Conservation (phyloP, 2,797 vertebrate species). For the Sebastiscus albofasciatus region DNA sequence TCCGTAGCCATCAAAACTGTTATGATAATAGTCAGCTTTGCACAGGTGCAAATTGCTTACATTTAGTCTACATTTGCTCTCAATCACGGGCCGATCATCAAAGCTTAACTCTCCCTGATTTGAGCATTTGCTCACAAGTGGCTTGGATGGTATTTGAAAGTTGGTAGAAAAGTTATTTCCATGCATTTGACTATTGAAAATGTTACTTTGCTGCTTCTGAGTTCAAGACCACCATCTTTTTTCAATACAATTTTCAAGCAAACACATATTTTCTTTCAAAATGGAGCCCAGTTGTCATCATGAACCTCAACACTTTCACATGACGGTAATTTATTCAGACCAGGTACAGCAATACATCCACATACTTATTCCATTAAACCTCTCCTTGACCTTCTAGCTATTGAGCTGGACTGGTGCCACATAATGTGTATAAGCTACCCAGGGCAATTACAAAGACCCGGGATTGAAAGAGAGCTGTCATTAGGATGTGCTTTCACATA, state of each 20-base stretch:
- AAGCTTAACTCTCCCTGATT: conserved; percentile 46
- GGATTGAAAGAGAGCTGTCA: conserved; percentile 89
- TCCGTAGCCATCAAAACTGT: conserved; percentile 76
- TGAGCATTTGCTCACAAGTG: conserved; percentile 50
- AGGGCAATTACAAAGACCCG: conserved; percentile 87
- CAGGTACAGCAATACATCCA: conserved; percentile 56
- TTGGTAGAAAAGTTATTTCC: conserved; percentile 9
- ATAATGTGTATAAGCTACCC: conserved; percentile 87
- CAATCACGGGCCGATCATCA: conserved; percentile 53
- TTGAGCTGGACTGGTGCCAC: conserved; percentile 76
- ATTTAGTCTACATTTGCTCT: conserved; percentile 71
- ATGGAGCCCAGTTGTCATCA: conserved; percentile 27
- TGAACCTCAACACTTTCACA: conserved; percentile 20
- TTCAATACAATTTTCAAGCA: background rate
- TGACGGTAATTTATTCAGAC: conserved; percentile 57
- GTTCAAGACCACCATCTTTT: conserved; percentile 3
- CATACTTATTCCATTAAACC: conserved; percentile 72
- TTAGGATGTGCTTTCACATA: conserved; percentile 89
- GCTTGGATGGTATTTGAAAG: conserved; percentile 19
- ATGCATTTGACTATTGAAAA: background rate
- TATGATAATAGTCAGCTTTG: conserved; percentile 76
- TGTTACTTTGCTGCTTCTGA: background rate
- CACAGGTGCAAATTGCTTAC: conserved; percentile 82
- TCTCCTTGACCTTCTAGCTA: conserved; percentile 71
- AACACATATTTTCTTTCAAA: conserved; percentile 33